Conservation (phyloP, 2,113 vertebrate genomes). For the Columba janthina region DNA sequence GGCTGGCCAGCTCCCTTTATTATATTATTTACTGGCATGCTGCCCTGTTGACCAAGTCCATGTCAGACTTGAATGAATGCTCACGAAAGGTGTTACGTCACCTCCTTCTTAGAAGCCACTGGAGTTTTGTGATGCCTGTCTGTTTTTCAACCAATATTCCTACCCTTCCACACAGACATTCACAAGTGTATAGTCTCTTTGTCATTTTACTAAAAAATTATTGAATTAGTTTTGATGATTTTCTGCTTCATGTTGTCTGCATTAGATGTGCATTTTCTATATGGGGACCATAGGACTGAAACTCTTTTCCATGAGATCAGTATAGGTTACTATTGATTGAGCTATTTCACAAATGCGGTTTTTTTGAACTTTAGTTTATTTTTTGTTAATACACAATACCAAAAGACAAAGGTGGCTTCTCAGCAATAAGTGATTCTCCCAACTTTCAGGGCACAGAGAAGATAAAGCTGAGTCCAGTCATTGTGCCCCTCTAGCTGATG, state of each 20-base stretch:
- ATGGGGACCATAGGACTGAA: background rate
- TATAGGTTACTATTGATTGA: background rate
- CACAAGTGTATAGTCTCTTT: background rate
- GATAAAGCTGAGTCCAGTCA: background rate
- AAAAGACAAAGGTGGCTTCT: background rate
- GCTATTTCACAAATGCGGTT: background rate
- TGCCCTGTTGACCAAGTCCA: background rate
- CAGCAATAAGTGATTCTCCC: background rate
- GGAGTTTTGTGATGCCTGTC: background rate
- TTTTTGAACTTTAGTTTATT: background rate
- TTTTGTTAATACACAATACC: background rate
- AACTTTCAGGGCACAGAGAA: background rate
- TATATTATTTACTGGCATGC: background rate
- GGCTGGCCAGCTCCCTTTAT: background rate
- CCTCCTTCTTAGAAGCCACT: background rate
- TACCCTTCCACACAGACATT: background rate
- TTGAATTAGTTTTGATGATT: background rate
- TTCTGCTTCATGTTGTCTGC: background rate
- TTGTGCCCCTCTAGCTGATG: background rate
- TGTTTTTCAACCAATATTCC: background rate
- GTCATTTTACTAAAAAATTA: background rate
- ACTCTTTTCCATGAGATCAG: background rate
- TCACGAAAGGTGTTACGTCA: background rate
- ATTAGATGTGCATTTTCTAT: background rate
- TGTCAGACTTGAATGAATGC: background rate